Base-by-base conservation (phyloP, 2,888 invertebrate species). In the Gymnocheta viridis region DNA sequence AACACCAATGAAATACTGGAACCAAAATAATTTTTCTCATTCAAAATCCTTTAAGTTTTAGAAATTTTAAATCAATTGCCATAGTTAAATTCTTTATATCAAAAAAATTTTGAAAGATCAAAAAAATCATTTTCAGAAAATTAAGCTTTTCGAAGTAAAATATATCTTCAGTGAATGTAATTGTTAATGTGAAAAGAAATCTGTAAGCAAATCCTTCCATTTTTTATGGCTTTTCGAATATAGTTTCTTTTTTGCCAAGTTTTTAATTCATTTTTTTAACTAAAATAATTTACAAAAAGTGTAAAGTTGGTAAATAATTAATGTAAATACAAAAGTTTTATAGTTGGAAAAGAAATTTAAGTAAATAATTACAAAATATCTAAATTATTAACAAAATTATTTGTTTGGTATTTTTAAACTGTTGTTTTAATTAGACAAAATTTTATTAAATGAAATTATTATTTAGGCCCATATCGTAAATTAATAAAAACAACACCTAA, bases 321-420 rank as follows among this genome's bases (percentile, higher is more conserved):
- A 81, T 83, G 82, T 67, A 62, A 80, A 81, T 88, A 88, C 90
- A 90, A 90, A 90, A 90, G 90, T 90, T 90, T 90, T 90, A 90
- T 90, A 87, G 87, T 88, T 88, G 79, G 86, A 85, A 62, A 82
- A 82, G 62, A 77, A 86, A 85, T 82, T 82, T 82, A 82, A 74
- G 41, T 64, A 66, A 72, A 54, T 64, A 77, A 77, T 22, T 60
- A 73, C 72, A 77, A 80, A 69, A 81, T 74, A 82, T 70, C 74
- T 49, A 81, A 82, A 82, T 83, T 80, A 83, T 85, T 86, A 86
- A 82, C 86, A 85, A 86, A 86, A 86, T 86, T 86, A 87, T 81
- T 81, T 81, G 84, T 84, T 84, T 81, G 84, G 84, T 84, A 84
- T 78, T 84, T 84, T 73, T 81, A 81, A 83, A 84, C 77, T 84